These are phyloP conservation scores for Aplochiton taeniatus DNA, from an alignment of 2,797 vertebrate species.

Conservation along the genomic window DNA sequence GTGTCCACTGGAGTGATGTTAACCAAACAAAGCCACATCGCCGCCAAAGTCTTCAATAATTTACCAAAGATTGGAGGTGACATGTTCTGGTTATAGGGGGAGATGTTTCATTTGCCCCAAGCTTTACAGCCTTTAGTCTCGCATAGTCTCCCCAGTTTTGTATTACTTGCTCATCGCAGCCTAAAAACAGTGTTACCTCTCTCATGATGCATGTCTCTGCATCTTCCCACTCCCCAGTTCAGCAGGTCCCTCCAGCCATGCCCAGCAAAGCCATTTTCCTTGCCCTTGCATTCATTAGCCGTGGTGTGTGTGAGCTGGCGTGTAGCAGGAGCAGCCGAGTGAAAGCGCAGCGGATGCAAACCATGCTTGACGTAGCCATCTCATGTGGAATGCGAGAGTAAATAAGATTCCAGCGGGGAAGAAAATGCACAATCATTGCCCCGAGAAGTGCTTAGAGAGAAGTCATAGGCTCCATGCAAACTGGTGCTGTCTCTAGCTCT, in stretches of 20 bases:
- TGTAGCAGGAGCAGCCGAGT: constrained; percentile 55
- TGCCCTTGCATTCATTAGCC: constrained; percentile 66
- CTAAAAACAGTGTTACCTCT: constrained; percentile 38
- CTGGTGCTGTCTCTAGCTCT: constrained; percentile 39
- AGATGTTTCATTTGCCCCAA: constrained; percentile 30
- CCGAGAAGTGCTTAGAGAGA: constrained; percentile 23
- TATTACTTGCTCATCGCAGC: constrained; percentile 48
- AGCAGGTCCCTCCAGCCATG: constrained; percentile 51
- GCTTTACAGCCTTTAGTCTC: constrained; percentile 15
- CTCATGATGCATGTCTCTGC: constrained; percentile 40
- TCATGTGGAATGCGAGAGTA: constrained; percentile 72
- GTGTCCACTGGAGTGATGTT: background rate
- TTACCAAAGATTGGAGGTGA: constrained; percentile 42
- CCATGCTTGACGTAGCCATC: constrained; percentile 69
- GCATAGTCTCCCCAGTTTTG: constrained; percentile 36
- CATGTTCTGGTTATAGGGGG: constrained; percentile 43
- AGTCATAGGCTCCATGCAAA: constrained; percentile 50
- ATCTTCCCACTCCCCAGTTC: constrained; percentile 37
- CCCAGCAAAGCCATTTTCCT: constrained; percentile 34
- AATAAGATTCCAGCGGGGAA: constrained; percentile 66
- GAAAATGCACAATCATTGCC: constrained; percentile 70
- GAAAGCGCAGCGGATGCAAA: constrained; percentile 65
- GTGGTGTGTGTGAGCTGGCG: constrained; percentile 63
- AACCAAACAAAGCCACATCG: constrained; percentile 21
- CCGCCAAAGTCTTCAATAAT: constrained; percentile 39